Evolutionary conservation across 1,140 invertebrate genomes (phyloP).

Genomic region (Drosophila insularis): DNA sequence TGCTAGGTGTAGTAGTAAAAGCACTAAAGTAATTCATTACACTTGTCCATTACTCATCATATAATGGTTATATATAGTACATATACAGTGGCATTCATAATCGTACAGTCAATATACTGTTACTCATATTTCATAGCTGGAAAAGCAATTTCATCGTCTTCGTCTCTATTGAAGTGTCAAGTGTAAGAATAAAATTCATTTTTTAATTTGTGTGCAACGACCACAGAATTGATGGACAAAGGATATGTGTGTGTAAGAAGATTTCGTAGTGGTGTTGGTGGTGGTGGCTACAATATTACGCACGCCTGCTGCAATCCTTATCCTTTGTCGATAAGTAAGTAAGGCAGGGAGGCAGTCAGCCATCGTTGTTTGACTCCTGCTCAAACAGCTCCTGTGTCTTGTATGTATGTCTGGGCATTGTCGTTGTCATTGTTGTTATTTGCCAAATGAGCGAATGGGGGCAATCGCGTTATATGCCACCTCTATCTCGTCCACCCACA

Average conservation of each 20-base stretch:
- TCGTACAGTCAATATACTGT: conserved; percentile 2
- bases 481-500: not conserved
- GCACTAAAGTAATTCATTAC: not conserved
- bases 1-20: not conserved
- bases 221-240: conserved; percentile 22
- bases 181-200: conserved; percentile 14
- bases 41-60: conserved; percentile 2
- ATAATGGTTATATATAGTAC: not conserved
- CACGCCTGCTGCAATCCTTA: conserved; percentile 45
- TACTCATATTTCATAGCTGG: conserved; percentile 1
- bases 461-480: conserved; percentile 42
- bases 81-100: not conserved
- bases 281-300: conserved; percentile 20
- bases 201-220: conserved; percentile 11
- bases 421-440: conserved; percentile 73
- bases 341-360: conserved; percentile 15
- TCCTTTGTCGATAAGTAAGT: conserved; percentile 62
- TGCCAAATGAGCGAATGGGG: conserved; percentile 66
- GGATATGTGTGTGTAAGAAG: not conserved
- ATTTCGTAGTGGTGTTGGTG: not conserved
- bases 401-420: conserved; percentile 47
- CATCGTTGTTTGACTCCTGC: conserved; percentile 1
- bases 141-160: not conserved
- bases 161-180: conserved; percentile 2
- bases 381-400: not conserved